phyloP scores from a whole-genome alignment of 1,140 invertebrate species.

The Kradibia gibbosae region DNA sequence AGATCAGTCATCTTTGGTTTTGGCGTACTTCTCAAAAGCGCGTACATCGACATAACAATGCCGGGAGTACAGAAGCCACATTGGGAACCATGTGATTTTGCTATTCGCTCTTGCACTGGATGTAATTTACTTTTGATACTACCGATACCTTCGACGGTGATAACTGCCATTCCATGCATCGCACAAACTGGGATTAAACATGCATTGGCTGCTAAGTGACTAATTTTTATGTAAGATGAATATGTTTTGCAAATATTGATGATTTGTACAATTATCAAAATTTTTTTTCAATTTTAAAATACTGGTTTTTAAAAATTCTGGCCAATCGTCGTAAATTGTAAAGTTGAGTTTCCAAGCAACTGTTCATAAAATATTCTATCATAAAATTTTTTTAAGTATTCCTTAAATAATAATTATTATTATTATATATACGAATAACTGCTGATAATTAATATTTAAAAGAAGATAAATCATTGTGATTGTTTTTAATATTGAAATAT shows the following conservation, averaged over 20 bases:
- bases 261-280: background rate
- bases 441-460: too few relatives aligned
- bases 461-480: too few relatives aligned
- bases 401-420: too few relatives aligned
- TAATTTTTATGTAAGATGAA: slow-evolving; percentile 62
- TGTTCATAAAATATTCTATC: too few relatives aligned
- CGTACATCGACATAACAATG: slow-evolving; percentile 96
- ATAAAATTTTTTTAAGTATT: too few relatives aligned
- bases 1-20: slow-evolving; percentile 81
- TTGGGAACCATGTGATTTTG: slow-evolving; percentile 90
- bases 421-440: too few relatives aligned
- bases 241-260: background rate
- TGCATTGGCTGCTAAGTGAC: slow-evolving; percentile 91
- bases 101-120: slow-evolving; percentile 89
- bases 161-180: slow-evolving; percentile 88
- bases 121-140: slow-evolving; percentile 81
- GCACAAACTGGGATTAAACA: slow-evolving; percentile 89
- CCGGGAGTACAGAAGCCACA: slow-evolving; percentile 94
- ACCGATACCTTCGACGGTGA: slow-evolving; percentile 91
- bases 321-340: too few relatives aligned
- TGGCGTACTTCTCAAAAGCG: slow-evolving; percentile 79
- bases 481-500: too few relatives aligned
- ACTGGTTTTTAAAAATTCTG: too few relatives aligned
- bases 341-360: too few relatives aligned
- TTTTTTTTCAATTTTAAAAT: too few relatives aligned